Evolutionary conservation across 2,113 vertebrate genomes (phyloP).

Genomic region (Onychostruthus taczanowskii): DNA sequence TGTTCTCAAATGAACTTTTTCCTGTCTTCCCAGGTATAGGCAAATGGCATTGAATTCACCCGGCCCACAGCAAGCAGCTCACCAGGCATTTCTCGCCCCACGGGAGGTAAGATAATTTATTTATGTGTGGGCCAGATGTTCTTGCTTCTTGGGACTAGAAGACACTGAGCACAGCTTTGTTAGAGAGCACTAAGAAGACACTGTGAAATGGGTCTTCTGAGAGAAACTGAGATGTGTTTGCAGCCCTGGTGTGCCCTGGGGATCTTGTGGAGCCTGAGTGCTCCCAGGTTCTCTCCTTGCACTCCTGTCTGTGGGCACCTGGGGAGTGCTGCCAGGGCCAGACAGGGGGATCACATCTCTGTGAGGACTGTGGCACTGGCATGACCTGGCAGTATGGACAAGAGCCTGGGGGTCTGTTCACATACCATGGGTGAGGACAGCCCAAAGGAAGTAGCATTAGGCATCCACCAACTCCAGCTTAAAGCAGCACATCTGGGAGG

Average conservation of each 20-base stretch:
- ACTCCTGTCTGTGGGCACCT: not conserved
- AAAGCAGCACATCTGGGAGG: not conserved
- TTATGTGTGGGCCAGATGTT: not conserved
- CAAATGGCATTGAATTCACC: not conserved
- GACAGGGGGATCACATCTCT: not conserved
- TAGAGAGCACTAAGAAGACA: not conserved
- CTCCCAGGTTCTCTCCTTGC: not conserved
- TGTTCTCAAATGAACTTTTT: not conserved
- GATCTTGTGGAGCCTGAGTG: not conserved
- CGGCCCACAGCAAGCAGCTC: not conserved
- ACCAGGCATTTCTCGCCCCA: not conserved
- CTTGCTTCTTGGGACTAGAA: not conserved
- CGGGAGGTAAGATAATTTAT: not conserved
- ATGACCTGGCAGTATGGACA: not conserved
- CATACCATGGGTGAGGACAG: not conserved
- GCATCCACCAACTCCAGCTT: not conserved
- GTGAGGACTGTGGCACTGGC: accelerated
- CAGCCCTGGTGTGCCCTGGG: not conserved
- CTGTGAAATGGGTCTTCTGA: not conserved
- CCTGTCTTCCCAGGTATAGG: not conserved
- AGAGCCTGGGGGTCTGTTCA: not conserved
- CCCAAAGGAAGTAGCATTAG: not conserved
- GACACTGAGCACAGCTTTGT: not conserved
- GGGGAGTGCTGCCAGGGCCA: not conserved
- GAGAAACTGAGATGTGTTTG: not conserved